Base-by-base conservation (phyloP, 1,140 invertebrate species). In the Bombus turneri region DNA sequence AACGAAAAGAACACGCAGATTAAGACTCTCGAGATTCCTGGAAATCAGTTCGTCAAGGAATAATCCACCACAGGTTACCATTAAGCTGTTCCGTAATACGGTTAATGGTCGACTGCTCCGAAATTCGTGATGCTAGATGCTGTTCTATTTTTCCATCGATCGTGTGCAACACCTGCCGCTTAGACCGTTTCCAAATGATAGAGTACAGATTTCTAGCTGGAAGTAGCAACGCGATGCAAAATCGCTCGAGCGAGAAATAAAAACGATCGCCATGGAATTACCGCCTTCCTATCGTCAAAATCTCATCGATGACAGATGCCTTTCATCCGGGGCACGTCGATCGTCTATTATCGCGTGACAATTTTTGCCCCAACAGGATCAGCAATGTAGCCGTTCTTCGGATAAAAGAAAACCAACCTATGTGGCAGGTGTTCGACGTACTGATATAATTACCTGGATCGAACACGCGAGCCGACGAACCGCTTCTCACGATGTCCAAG, bases 381-480 rank as follows among this genome's bases (percentile, higher is more conserved):
- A 0, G n/a, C 25, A 37, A 15, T 10, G 22, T 9, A 43, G 31
- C 18, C 25, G 39, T 0, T 31, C 13, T 8, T 22, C 28, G 12
- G 31, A 39, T 62, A 22, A 76, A 78, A 39, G 74, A 37, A 78
- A 66, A 57, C 47, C 47, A 41, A 22, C 47, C 4, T 53, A 71
- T 41, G 57, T 72, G 76, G 39, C 77, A 72, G 76, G 76, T 84
- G 68, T 53, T 79, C n/a, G 66, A 71, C n/a, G 34, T 25, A 41
- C 83, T 68, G 83, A 85, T 81, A 81, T 74, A 81, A 85, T 81
- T 85, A 85, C 37, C 78, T 34, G 4, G 57, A 39, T 53, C 57
- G 53, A 41, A 68, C 83, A 81, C 78, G 77, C 83, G 69, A 81
- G 47, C 76, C 57, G 15, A 53, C 10, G n/a, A 53, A 15, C 22